phyloP scores from a whole-genome alignment of 2,888 invertebrate genomes.

The Chloromyia formosa region DNA sequence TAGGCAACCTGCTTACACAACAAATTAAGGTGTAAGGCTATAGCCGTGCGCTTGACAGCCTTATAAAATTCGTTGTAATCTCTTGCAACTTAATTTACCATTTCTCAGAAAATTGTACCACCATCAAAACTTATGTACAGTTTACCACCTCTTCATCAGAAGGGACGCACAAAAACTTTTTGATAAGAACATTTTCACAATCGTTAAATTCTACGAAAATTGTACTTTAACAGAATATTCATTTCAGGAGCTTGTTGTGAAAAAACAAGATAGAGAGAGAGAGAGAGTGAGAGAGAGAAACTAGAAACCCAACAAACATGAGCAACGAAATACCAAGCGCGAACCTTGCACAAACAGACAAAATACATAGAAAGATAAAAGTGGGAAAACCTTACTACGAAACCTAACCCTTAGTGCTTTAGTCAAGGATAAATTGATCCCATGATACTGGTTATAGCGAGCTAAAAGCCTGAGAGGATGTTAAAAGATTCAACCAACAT shows the following conservation, averaged over 20 bases:
- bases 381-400: conserved; percentile 26
- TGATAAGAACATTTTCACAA: conserved; percentile 50
- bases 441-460: conserved; percentile 44
- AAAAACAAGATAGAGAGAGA: no score
- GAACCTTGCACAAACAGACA: not conserved
- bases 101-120: conserved; percentile 27
- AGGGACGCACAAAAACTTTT: conserved; percentile 45
- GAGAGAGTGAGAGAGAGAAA: not conserved
- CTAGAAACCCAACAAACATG: no score
- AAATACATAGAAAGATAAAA: conserved; percentile 12
- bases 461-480: conserved; percentile 44
- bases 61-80: conserved; percentile 12
- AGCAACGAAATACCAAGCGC: no score
- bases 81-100: conserved; percentile 24
- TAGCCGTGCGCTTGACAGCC: not conserved
- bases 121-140: conserved; percentile 41
- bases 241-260: conserved; percentile 11
- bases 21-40: not conserved
- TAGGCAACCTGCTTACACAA: no score
- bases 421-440: conserved; percentile 40
- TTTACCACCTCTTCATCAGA: conserved; percentile 40
- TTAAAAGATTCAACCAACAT: conserved; percentile 44
- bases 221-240: conserved; percentile 49
- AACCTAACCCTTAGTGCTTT: conserved; percentile 39
- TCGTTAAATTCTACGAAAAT: conserved; percentile 49